Evolutionary conservation across 2,113 vertebrate genomes (phyloP), one percentile per base, ranked within the genome.

Genomic region (Columbina picui): DNA sequence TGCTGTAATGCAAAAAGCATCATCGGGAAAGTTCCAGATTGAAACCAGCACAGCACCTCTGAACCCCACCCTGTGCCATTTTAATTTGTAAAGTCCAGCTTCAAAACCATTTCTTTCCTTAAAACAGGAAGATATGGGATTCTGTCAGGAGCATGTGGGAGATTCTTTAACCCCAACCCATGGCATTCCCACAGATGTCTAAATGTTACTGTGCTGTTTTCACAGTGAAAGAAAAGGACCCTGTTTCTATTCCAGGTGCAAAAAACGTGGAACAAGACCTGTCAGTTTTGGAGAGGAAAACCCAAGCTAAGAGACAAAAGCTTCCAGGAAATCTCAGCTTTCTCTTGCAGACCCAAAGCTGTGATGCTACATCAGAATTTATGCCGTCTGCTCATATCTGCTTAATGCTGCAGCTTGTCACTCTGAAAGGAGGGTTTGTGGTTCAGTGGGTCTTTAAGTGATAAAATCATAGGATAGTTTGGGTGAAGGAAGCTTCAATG

Each of bases 311-410:
- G 52, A 90, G 65, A 84, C 30, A 79, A 81, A 89, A 79, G 27
- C 94, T 86, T 67, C 77, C 78, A 88, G 53, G 45, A 87, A 88
- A 34, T 64, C 47, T 87, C 52, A 52, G 27, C 57, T 84, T 80
- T 49, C 15, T 74, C 90, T 88, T 55, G 25, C 78, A 94, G 65
- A 64, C 23, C 49, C 50, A 19, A 32, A 86, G 55, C 68, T 70
- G 84, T 0, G 17, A 76, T 52, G 29, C 52, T 4, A 14, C 76
- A 43, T 74, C 41, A 6, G 43, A 65, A 6, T 91, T 95, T 76
- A 74, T 14, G 12, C 64, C 32, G 53, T 59, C 41, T 6, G 7
- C 77, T 93, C 36, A 0, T 6, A 56, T 49, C 57, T 60, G 32
- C 41, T 53, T 60, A 36, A 85, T 30, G 73, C 86, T 68, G 29